phyloP scores from a whole-genome alignment of 2,888 invertebrate genomes.

The Dichetophora obliterata region DNA sequence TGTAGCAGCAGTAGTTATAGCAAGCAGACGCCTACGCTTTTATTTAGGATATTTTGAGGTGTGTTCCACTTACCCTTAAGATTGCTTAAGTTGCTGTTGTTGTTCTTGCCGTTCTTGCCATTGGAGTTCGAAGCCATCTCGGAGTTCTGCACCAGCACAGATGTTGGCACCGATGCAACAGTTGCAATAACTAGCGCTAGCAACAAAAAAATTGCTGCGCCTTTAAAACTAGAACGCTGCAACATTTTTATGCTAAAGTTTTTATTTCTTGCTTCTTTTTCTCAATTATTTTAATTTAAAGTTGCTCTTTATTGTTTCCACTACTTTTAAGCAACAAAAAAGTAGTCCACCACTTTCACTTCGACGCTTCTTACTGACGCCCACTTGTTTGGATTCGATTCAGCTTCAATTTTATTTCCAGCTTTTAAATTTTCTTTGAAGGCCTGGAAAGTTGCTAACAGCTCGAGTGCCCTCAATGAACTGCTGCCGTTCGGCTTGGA shows the following conservation, averaged over 20 bases:
- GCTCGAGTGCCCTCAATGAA: constrained; percentile 66
- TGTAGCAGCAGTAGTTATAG: neutral
- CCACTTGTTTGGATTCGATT: neutral
- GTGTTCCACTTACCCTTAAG: constrained; percentile 30
- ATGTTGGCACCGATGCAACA: constrained; percentile 66
- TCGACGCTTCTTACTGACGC: neutral
- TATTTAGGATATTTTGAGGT: too few relatives aligned
- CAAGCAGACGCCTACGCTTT: constrained; percentile 2
- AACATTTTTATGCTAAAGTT: constrained; percentile 1
- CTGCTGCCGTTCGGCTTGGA: constrained; percentile 57
- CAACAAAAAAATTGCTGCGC: constrained; percentile 42
- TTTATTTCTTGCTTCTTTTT: neutral
- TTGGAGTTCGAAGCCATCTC: constrained; percentile 61
- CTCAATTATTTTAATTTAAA: neutral
- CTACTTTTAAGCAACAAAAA: too few relatives aligned
- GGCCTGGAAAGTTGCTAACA: constrained; percentile 49
- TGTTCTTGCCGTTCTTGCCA: constrained; percentile 53
- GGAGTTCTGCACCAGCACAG: constrained; percentile 67
- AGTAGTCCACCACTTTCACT: constrained; percentile 12
- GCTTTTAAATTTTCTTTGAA: constrained; percentile 24
- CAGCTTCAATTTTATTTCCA: neutral
- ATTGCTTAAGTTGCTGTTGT: constrained; percentile 38
- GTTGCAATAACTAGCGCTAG: constrained; percentile 57
- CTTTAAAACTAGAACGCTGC: constrained; percentile 37
- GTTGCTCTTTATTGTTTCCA: neutral